Evolutionary conservation across 2,113 vertebrate species (phyloP).

Genomic region (Rutilus rutilus): DNA sequence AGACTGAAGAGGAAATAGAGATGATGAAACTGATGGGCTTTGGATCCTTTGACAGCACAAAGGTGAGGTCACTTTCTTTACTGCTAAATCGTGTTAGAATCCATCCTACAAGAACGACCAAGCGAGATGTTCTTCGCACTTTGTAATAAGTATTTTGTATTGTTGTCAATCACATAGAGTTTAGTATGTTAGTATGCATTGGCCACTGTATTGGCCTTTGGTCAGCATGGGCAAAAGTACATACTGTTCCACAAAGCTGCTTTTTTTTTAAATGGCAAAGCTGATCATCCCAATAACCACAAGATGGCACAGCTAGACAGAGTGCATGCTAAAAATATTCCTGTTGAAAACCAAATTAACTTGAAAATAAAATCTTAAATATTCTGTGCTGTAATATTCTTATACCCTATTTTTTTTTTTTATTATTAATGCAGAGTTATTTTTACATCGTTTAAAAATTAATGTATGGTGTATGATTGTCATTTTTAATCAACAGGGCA

Average conservation of each 20-base stretch:
- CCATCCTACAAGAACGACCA: background rate
- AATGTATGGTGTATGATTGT: background rate
- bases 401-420: background rate
- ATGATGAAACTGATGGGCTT: conserved; percentile 99
- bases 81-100: background rate
- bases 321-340: background rate
- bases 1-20: conserved; percentile 97
- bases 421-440: background rate
- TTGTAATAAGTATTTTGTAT: too few relatives aligned
- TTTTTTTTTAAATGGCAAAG: background rate
- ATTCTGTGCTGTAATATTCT: background rate
- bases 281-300: conserved; percentile 58
- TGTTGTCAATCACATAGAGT: too few relatives aligned
- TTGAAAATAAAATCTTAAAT: background rate
- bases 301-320: conserved; percentile 61
- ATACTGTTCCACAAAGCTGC: background rate
- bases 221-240: too few relatives aligned
- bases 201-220: too few relatives aligned
- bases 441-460: background rate
- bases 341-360: background rate
- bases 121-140: too few relatives aligned
- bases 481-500: conserved; percentile 78
- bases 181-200: too few relatives aligned
- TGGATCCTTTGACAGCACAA: conserved; percentile 84
- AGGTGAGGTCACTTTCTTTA: conserved; percentile 75